These are phyloP conservation scores for Eubasilissa regina DNA, from an alignment of 1,140 invertebrate species.

Conservation along the genomic window DNA sequence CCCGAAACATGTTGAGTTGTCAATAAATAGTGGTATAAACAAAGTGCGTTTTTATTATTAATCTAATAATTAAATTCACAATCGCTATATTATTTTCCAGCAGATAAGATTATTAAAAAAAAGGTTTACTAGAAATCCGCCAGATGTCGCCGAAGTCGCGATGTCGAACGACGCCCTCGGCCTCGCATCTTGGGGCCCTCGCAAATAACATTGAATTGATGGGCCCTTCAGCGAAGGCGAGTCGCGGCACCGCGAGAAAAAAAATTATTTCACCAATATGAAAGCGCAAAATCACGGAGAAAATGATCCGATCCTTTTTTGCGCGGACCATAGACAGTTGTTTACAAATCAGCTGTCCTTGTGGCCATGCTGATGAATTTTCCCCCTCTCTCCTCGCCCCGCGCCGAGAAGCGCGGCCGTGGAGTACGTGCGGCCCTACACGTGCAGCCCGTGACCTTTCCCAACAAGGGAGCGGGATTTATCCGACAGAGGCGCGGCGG, in stretches of 20 bases:
- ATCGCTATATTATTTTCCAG: too few species aligned
- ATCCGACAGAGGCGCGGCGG: too few species aligned
- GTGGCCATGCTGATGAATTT: too few species aligned
- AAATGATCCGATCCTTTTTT: too few species aligned
- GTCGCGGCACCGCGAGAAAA: neutral
- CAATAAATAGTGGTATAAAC: too few species aligned
- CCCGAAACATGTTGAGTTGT: too few species aligned
- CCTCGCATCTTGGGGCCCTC: neutral
- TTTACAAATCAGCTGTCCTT: too few species aligned
- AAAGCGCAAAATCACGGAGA: too few species aligned
- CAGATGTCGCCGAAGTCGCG: slow-evolving; percentile 3
- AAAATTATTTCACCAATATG: neutral
- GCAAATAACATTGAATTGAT: neutral
- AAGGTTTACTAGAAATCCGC: neutral
- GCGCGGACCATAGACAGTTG: too few species aligned
- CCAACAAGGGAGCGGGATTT: neutral
- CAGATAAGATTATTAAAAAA: too few species aligned
- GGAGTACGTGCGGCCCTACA: slow-evolving; percentile 4
- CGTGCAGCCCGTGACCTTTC: neutral
- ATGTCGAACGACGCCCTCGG: neutral
- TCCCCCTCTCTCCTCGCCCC: too few species aligned
- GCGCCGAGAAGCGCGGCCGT: neutral
- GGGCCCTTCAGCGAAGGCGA: neutral
- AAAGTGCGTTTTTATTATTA: too few species aligned
- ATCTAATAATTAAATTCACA: neutral